Base-by-base conservation (phyloP, 2,113 vertebrate species). In the Turnix velox region DNA sequence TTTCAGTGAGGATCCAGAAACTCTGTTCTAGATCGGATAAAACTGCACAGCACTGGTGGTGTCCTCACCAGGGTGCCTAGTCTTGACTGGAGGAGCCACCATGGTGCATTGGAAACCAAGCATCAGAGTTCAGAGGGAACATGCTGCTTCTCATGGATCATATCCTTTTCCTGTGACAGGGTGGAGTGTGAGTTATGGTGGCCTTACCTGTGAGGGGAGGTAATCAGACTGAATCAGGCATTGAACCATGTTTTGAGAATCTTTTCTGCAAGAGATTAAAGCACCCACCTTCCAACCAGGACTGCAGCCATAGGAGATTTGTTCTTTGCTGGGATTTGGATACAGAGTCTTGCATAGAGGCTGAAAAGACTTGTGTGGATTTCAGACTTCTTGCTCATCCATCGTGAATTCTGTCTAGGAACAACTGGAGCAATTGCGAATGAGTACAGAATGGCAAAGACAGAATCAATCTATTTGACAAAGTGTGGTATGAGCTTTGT, bases 151-250 rank as follows among this genome's bases (percentile, higher is more conserved):
- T 18, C 16, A 59, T 24, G 33, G 12, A 18, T 83, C 17, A 10
- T 3, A 31, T 22, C 24, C 8, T 71, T 85, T 58, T 24, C 31
- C 11, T 58, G 24, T 14, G 11, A 6, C 19, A 61, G 28, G 1
- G 6, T 10, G 5, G 17, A 57, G 3, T 62, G 18, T 57, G 11
- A 63, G 2, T 2, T 1, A 39, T n/a, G 8, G 8, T 54, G 25
- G 10, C 23, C 14, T 59, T 28, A 48, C 12, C 17, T 66, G 14
- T 62, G 18, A 73, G 16, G 10, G 23, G 16, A 63, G 25, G 19
- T 24, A 78, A 19, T n/a, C 31, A 24, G 23, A 54, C 19, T 43
- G 24, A 74, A 77, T 4, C 46, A 61, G 25, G 18, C 17, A 5
- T 7, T 28, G 58, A 61, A 40, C 17, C 58, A 28, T 14, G n/a